phyloP scores from a whole-genome alignment of 1,140 invertebrate genomes.

The Dendroctonus valens region DNA sequence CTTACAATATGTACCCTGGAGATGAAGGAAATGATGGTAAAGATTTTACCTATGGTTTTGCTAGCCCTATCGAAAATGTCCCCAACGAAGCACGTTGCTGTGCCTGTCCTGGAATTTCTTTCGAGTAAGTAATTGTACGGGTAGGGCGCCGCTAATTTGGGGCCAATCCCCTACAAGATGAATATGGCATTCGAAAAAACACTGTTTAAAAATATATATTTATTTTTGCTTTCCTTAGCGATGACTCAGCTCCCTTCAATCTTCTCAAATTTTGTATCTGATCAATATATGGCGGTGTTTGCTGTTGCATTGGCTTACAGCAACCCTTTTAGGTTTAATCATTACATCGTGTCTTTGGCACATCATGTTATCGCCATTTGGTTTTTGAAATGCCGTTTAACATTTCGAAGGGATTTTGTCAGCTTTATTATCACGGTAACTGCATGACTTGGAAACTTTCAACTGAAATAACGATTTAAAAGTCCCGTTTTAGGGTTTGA shows the following conservation, averaged over 20 bases:
- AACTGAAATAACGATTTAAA: neutral
- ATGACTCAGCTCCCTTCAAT: conserved; percentile 84
- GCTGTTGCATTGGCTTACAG: conserved; percentile 93
- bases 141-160: neutral
- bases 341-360: conserved; percentile 91
- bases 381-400: conserved; percentile 92
- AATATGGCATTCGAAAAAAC: too few species aligned
- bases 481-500: conserved; percentile 62
- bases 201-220: too few species aligned
- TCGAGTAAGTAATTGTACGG: conserved; percentile 74
- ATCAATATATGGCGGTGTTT: conserved; percentile 94
- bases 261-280: conserved; percentile 76
- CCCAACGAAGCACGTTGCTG: conserved; percentile 84
- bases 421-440: conserved; percentile 83
- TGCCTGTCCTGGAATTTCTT: conserved; percentile 91
- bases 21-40: conserved; percentile 90
- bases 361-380: conserved; percentile 96
- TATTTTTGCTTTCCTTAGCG: conserved; percentile 59
- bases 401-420: conserved; percentile 83
- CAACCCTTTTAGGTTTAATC: conserved; percentile 94
- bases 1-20: conserved; percentile 90
- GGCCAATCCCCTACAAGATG: neutral
- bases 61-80: conserved; percentile 90
- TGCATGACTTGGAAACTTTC: too few species aligned
- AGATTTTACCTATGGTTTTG: conserved; percentile 84